Evolutionary conservation across 2,888 invertebrate species (phyloP).

Genomic region (Abrostola triplasia): DNA sequence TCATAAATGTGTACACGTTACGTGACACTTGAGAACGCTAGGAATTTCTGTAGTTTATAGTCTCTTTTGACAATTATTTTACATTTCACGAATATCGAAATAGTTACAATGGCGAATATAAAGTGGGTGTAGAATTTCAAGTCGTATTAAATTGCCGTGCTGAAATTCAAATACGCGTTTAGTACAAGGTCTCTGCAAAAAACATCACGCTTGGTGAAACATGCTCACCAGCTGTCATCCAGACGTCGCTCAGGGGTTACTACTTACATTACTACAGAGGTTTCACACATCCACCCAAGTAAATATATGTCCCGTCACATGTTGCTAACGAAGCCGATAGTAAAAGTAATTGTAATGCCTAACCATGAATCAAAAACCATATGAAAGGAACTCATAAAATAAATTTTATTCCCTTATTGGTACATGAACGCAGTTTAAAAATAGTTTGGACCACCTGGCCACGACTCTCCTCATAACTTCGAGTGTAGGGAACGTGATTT

Average conservation of each 20-base stretch:
- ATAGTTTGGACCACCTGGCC: conserved; percentile 84
- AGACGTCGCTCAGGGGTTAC: conserved; percentile 51
- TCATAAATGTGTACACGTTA: conserved; percentile 36
- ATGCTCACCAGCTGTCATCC: conserved; percentile 77
- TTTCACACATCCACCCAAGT: conserved; percentile 44
- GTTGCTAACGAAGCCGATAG: conserved; percentile 49
- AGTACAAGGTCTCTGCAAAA: conserved; percentile 78
- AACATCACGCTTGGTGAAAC: conserved; percentile 82
- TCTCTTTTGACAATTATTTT: conserved; percentile 37
- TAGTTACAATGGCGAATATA: conserved; percentile 41
- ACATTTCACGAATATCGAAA: conserved; percentile 22
- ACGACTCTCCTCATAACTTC: conserved; percentile 70
- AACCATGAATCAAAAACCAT: conserved; percentile 77
- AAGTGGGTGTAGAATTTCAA: conserved; percentile 68
- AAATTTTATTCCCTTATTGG: conserved; percentile 79
- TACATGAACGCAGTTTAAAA: conserved; percentile 81
- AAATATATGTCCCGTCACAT: conserved; percentile 21
- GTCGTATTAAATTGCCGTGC: conserved; percentile 74
- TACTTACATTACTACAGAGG: conserved; percentile 41
- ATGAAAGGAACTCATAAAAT: conserved; percentile 82
- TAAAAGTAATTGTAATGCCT: conserved; percentile 61
- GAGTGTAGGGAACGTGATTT: conserved; percentile 81
- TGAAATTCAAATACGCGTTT: conserved; percentile 79
- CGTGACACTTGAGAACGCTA: conserved; percentile 32
- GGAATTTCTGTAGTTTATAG: conserved; percentile 35